Base-by-base conservation (phyloP, 2,113 vertebrate species). In the human (Homo sapiens) region DNA sequence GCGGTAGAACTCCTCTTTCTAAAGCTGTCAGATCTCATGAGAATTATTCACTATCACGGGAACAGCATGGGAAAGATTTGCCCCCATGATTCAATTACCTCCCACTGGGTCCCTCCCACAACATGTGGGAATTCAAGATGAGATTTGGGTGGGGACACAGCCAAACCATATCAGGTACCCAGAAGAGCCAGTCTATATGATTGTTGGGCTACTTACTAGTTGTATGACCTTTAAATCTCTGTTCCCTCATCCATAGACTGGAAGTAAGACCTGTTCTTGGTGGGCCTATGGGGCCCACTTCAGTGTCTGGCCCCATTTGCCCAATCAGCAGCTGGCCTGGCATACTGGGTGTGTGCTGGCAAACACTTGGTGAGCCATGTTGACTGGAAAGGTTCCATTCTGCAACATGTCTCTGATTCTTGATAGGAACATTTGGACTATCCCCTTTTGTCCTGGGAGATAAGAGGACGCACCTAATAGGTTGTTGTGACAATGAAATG, bases 391-490 rank as follows among this genome's bases (percentile, higher is more conserved):
- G 38, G 10, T 1, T 27, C 57, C 4, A 0, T 3, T 40, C 79
- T 83, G 6, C n/a, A 3, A 5, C 1, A 10, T 38, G n/a, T n/a
- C 23, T 0, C 0, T 2, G 43, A 10, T 50, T 23, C 23, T 5
- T 2, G 0, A 2, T 18, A 35, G 68, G 66, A 68, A 20, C 85
- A 2, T 35, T 20, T 45, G 64, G 48, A 50, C 30, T 4, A 10
- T 40, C 38, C 50, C 27, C 20, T 78, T 80, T 45, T 4, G 17
- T 38, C 66, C n/a, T 13, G 2, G 11, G 22, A 55, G n/a, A 23
- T 16, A 8, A 7, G 38, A n/a, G n/a, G 5, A 1, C 17, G 38
- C 0, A 0, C 2, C 20, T 0, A 0, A 1, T 7, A 10, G 61
- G 68, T 5, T 27, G 27, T 23, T 1, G 30, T 10, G 3, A 8